Percentiles rank a stretch among this genome's conserved stretches.
phyloP scores from a whole-genome alignment of 1,140 invertebrate genomes.

The Drosophila pseudoobscura region DNA sequence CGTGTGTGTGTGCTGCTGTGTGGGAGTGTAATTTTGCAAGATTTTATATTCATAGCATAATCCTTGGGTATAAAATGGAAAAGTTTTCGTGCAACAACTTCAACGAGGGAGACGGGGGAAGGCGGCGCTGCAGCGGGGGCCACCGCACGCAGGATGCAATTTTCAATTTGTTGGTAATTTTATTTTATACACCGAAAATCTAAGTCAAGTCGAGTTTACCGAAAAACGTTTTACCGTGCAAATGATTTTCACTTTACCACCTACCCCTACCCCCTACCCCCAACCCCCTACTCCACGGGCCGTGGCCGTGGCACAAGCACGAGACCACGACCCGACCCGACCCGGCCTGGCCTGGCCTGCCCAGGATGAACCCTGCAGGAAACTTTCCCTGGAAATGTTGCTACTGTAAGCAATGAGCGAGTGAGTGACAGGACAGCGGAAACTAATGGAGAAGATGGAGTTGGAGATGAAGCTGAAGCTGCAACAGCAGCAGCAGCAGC shows the following conservation, averaged over 20 bases:
- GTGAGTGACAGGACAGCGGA: conserved; percentile 40
- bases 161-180: conserved; percentile 81
- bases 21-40: conserved; percentile 70
- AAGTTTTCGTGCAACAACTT: conserved; percentile 64
- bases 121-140: conserved; percentile 16
- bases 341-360: conserved; percentile 2
- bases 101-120: conserved; percentile 8
- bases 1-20: conserved; percentile 27
- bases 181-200: conserved; percentile 78
- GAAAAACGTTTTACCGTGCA: conserved; percentile 80
- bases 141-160: conserved; percentile 75
- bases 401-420: conserved; percentile 61
- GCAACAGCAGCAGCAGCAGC: background rate
- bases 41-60: conserved; percentile 81
- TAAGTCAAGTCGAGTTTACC: conserved; percentile 80
- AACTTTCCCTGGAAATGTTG: conserved; percentile 57
- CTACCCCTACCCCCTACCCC: conserved; percentile 11
- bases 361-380: conserved; percentile 3
- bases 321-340: background rate
- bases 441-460: conserved; percentile 8
- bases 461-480: conserved; percentile 1
- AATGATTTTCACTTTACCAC: conserved; percentile 74
- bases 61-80: conserved; percentile 77
- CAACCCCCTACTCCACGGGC: background rate
- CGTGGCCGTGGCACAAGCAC: no score